These are phyloP conservation scores for Colistium nudipinnis DNA, from an alignment of 2,113 vertebrate genomes.

Conservation along the genomic window DNA sequence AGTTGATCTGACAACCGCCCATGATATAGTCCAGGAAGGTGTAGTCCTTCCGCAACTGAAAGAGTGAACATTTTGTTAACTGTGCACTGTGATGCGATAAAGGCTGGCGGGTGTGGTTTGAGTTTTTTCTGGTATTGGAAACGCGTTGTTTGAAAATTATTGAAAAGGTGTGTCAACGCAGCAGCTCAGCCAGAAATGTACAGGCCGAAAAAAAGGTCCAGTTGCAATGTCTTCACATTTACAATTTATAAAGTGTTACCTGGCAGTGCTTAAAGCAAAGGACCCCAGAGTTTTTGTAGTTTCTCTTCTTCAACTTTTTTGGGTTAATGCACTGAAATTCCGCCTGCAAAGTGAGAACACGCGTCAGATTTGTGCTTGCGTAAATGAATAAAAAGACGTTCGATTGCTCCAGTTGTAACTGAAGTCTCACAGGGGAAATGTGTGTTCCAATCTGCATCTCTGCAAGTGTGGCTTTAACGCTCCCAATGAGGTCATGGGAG, in stretches of 20 bases:
- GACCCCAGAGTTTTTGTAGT: slow-evolving; percentile 95
- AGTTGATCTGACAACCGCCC: slow-evolving; percentile 97
- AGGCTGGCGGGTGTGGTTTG: background rate
- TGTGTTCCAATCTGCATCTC: slow-evolving; percentile 86
- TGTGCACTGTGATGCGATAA: background rate
- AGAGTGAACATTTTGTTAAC: background rate
- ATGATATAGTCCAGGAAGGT: slow-evolving; percentile 96
- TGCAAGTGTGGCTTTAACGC: slow-evolving; percentile 86
- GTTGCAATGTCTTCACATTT: no score
- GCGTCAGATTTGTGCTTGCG: background rate
- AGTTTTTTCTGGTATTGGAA: no score
- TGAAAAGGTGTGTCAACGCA: no score
- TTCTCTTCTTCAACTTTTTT: slow-evolving; percentile 92
- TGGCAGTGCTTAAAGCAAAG: slow-evolving; percentile 89
- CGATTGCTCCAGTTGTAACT: background rate
- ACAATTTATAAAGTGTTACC: slow-evolving; percentile 72
- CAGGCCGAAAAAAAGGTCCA: no score
- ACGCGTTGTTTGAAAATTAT: no score
- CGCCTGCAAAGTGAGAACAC: slow-evolving; percentile 72
- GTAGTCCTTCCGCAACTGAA: slow-evolving; percentile 89
- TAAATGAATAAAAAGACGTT: background rate
- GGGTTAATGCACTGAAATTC: slow-evolving; percentile 92
- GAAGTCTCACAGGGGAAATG: slow-evolving; percentile 83
- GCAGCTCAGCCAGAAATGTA: no score
- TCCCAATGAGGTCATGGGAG: slow-evolving; percentile 92